phyloP scores from a whole-genome alignment of 2,113 vertebrate genomes.

The Ailurus styani region DNA sequence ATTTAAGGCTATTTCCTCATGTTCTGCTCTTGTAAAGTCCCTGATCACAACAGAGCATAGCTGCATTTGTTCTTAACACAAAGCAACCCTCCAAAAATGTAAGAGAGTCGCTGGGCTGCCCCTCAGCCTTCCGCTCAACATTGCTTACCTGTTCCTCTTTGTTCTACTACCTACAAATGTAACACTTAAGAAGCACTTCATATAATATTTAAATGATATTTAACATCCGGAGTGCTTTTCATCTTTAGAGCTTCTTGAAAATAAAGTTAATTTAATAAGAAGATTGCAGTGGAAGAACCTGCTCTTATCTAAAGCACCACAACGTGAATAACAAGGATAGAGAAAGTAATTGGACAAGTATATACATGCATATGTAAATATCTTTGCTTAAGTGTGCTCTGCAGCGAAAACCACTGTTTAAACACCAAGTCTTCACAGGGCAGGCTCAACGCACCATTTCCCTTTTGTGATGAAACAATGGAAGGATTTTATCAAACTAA shows the following conservation, averaged over 20 bases:
- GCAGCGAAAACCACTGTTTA: neutral
- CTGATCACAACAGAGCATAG: neutral
- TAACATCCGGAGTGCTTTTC: conserved; percentile 65
- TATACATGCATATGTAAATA: conserved; percentile 43
- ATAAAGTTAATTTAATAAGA: conserved; percentile 74
- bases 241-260: conserved; percentile 67
- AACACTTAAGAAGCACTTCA: conserved; percentile 58
- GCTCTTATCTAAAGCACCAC: conserved; percentile 55
- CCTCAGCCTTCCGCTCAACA: neutral
- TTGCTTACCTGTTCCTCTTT: neutral
- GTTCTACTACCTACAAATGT: conserved; percentile 18
- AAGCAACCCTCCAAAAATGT: neutral
- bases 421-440: neutral
- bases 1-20: neutral
- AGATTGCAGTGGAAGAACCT: conserved; percentile 49
- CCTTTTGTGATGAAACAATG: neutral
- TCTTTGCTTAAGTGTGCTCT: neutral
- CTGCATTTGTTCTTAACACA: neutral
- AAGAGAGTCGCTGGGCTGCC: neutral
- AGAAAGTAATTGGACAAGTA: conserved; percentile 46
- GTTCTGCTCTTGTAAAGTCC: neutral
- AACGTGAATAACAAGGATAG: neutral
- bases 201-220: conserved; percentile 74
- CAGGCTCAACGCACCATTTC: neutral
- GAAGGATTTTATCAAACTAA: neutral